Base-by-base conservation (phyloP, 2,888 invertebrate species). In the Rugalucina vietnamica region DNA sequence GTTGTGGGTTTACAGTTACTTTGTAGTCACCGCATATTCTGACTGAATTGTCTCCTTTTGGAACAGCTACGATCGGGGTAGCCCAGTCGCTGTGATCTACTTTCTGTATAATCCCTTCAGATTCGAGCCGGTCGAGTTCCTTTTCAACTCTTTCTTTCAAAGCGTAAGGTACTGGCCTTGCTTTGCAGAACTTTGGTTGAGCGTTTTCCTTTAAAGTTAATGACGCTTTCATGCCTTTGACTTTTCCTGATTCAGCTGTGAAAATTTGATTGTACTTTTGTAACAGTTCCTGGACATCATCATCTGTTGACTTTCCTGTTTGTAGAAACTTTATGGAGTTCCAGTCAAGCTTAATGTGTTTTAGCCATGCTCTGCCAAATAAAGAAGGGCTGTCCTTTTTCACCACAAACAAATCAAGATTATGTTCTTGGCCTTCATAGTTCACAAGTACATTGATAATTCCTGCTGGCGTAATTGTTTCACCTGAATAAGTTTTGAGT, bases 141-240 rank as follows among this genome's bases (percentile, higher is more conserved):
- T 43, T 21, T 43, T 43, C 49, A 49, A 49, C n/a, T 27, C 21
- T 32, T 73, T 39, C 12, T 1, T 39, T 24, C 36, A 75, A 1
- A 3, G 50, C 75, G 8, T 43, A 43, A 43, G 43, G 43, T 43
- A 43, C 43, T 43, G 8, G 43, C 43, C 43, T 43, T 18, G 43
- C 43, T 43, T 43, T 43, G 43, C 43, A 43, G 18, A 43, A 8
- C 18, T 43, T 43, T 43, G 43, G 43, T 18, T 43, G 43, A 5
- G 80, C 78, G 39, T 43, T 70, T n/a, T 76, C 65, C 32, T 82
- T 85, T n/a, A 85, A 24, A 5, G 69, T 76, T 24, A 85, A 69
- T 12, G 70, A 50, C 5, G 80, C 82, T 71, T 82, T 76, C 1
- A 85, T 37, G 0, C 76, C 76, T 39, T 85, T 79, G n/a, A 83